Conservation (phyloP, 2,888 invertebrate genomes). For the Spatulosminthurus flaviceps region DNA sequence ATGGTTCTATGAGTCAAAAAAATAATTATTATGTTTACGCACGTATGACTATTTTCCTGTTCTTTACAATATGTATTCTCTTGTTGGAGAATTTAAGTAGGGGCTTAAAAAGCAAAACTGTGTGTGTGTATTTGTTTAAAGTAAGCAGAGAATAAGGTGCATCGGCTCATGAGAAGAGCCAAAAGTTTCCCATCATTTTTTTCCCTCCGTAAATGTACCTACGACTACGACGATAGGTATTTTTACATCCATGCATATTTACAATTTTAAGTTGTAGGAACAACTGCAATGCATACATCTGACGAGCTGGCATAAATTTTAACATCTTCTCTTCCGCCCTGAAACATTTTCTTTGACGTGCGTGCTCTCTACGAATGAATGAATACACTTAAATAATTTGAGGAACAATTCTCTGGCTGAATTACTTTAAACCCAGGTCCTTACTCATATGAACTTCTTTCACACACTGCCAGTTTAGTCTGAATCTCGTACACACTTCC, state of each 20-base stretch:
- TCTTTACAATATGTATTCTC: too few species aligned
- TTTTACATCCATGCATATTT: neutral
- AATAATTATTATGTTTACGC: slow-evolving; percentile 10
- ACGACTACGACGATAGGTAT: too few species aligned
- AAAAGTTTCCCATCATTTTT: neutral
- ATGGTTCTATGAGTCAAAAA: neutral
- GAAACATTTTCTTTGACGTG: slow-evolving; percentile 1
- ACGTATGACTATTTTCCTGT: neutral
- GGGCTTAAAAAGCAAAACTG: neutral
- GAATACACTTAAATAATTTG: slow-evolving; percentile 7
- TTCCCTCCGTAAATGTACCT: neutral
- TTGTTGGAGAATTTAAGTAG: neutral
- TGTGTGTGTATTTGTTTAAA: neutral
- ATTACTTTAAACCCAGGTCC: too few species aligned
- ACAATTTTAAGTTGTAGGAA: too few species aligned
- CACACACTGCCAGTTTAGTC: too few species aligned
- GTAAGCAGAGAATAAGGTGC: too few species aligned
- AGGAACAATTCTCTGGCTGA: neutral
- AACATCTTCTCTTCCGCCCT: slow-evolving; percentile 5
- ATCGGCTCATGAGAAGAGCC: neutral
- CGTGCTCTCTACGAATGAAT: neutral
- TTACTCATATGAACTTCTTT: too few species aligned
- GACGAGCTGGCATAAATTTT: slow-evolving; percentile 8
- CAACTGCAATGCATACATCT: neutral
- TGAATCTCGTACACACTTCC: too few species aligned